phyloP scores from a whole-genome alignment of 1,140 invertebrate species.

The Lepidurus couesii region DNA sequence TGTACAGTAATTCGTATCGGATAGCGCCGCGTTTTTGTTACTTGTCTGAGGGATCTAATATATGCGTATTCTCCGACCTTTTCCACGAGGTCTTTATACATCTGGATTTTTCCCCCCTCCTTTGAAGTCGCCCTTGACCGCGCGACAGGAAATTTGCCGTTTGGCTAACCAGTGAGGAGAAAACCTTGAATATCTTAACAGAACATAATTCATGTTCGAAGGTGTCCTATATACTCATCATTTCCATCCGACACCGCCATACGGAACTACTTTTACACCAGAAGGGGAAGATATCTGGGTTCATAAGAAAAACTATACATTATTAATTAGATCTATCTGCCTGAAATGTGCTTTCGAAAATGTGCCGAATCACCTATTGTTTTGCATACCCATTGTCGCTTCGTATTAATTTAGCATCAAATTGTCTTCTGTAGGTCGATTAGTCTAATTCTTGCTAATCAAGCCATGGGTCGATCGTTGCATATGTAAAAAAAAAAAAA shows the following conservation, averaged over 20 bases:
- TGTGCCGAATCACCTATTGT: too few species aligned
- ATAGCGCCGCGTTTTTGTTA: not conserved
- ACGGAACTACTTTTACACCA: not conserved
- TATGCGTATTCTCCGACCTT: not conserved
- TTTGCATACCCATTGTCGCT: too few species aligned
- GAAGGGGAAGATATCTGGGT: too few species aligned
- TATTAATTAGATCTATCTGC: too few species aligned
- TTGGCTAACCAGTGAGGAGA: not conserved
- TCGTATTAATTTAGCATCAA: too few species aligned
- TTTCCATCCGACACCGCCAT: not conserved
- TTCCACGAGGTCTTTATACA: not conserved
- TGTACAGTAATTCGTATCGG: not conserved
- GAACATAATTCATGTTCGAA: not conserved
- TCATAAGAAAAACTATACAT: too few species aligned
- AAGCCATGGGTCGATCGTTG: not conserved
- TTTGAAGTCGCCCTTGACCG: conserved; percentile 12
- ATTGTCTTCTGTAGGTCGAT: too few species aligned
- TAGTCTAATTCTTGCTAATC: conserved; percentile 4
- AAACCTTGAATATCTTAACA: not conserved
- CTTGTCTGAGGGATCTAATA: not conserved
- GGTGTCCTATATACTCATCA: not conserved
- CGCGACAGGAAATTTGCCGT: not conserved
- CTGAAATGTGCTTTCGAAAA: not conserved
- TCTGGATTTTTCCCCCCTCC: not conserved
- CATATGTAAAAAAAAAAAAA: not conserved